Conservation (phyloP, 2,888 invertebrate species). For the Megalurothrips usitatus region DNA sequence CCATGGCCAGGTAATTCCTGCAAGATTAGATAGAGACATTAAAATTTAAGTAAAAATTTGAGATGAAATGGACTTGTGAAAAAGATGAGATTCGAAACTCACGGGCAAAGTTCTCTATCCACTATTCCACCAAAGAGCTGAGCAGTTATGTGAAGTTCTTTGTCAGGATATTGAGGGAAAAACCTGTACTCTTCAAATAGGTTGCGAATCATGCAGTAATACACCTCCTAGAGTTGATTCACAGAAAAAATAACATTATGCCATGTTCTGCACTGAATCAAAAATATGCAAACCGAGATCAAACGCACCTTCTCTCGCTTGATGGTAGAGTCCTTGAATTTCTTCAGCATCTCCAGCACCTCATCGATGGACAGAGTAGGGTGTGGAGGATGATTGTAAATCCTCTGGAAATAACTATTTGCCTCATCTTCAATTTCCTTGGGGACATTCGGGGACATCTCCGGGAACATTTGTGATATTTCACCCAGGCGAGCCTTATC, state of each 20-base stretch:
- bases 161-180: constrained; percentile 97
- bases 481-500: constrained; percentile 45
- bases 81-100: constrained; percentile 38
- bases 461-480: constrained; percentile 65
- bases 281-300: constrained; percentile 46
- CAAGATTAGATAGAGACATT: neutral
- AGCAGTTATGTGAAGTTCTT: constrained; percentile 94
- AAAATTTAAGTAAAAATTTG: neutral
- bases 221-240: constrained; percentile 56
- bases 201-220: constrained; percentile 96
- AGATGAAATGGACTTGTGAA: neutral
- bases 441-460: constrained; percentile 74
- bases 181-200: constrained; percentile 98
- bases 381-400: constrained; percentile 96
- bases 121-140: constrained; percentile 97
- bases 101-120: constrained; percentile 85
- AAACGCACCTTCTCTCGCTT: constrained; percentile 67
- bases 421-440: constrained; percentile 99
- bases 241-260: constrained; percentile 12
- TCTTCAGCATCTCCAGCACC: constrained; percentile 90
- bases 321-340: constrained; percentile 86
- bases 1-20: constrained; percentile 70
- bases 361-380: constrained; percentile 92
- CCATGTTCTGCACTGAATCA: neutral
- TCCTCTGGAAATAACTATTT: constrained; percentile 96